A percentile compares a stretch with the other conserved stretches of the same genome.
Evolutionary conservation across 2,113 vertebrate species (phyloP).

Genomic region (Anoura caudifer): DNA sequence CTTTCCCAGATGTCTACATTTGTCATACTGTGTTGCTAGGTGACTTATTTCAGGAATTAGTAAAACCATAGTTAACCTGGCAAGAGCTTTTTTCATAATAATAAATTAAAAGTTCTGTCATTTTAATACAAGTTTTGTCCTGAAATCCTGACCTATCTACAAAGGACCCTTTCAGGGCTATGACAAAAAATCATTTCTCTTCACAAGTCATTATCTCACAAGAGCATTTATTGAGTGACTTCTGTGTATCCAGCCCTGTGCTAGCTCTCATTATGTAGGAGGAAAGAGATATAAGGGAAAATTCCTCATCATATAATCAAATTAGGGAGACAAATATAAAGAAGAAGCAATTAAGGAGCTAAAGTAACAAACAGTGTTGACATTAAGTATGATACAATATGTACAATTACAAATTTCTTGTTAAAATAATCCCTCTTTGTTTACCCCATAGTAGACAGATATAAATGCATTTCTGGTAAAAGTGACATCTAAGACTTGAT

Average conservation of each 20-base stretch:
- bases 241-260: not conserved
- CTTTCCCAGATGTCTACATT: conserved; percentile 18
- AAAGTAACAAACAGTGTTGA: not conserved
- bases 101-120: not conserved
- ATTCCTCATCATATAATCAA: not conserved
- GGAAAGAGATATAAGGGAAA: not conserved
- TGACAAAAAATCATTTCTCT: not conserved
- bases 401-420: not conserved
- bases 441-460: not conserved
- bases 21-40: not conserved
- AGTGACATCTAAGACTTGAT: not conserved
- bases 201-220: not conserved
- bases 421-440: not conserved
- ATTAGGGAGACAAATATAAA: not conserved
- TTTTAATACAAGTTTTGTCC: not conserved
- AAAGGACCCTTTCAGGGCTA: not conserved
- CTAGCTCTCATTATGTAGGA: not conserved
- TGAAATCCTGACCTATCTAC: not conserved
- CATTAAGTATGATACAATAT: not conserved
- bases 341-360: not conserved
- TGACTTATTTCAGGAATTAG: not conserved
- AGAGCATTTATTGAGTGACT: not conserved
- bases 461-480: not conserved
- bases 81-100: not conserved
- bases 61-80: not conserved